Evolutionary conservation across 2,113 vertebrate genomes (phyloP), one percentile per base, ranked within the genome.

Genomic region (Arenaria interpres): DNA sequence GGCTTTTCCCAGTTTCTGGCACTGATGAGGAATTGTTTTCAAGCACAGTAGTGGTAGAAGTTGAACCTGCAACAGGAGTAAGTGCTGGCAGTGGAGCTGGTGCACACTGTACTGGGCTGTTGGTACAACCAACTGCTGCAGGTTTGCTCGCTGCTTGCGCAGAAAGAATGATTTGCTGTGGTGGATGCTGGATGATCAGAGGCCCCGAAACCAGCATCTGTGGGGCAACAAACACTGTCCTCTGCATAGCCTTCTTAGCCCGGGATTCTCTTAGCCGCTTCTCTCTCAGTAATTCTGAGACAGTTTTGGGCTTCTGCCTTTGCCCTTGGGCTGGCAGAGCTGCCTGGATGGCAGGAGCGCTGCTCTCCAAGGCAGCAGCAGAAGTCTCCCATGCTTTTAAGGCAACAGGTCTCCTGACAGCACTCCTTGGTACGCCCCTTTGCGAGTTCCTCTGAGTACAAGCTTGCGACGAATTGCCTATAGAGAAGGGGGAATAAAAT

Each of bases 271-370:
- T 88, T 3, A 95, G 93, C 14, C 97, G 89, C 75, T 98, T 97
- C 79, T 98, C 98, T 8, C 84, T 80, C 22, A 99, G 97, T 43
- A 98, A 77, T 50, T 98, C 95, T 0, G 86, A 98, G 77, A 99
- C 98, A 0, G 98, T 99, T 95, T 98, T 98, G 3, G 90, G 95
- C 37, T 97, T 98, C 17, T 94, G 92, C 46, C 78, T 76, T 6
- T 96, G 94, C 3, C 19, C 64, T 2, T 24, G 72, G 67, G 73
- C 93, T 16, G 60, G 18, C 1, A 35, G 45, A 17, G 83, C 32
- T 2, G 33, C 67, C 4, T 22, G 37, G 3, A 10, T 1, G 1
- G 32, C 59, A 14, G 39, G 48, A 46, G n/a, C 1, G 0, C 66
- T 4, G 28, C 51, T 14, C 6, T 73, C 17, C 0, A 0, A 16